Conservation (phyloP, 2,888 invertebrate species). For the Himalopsyche anomala region DNA sequence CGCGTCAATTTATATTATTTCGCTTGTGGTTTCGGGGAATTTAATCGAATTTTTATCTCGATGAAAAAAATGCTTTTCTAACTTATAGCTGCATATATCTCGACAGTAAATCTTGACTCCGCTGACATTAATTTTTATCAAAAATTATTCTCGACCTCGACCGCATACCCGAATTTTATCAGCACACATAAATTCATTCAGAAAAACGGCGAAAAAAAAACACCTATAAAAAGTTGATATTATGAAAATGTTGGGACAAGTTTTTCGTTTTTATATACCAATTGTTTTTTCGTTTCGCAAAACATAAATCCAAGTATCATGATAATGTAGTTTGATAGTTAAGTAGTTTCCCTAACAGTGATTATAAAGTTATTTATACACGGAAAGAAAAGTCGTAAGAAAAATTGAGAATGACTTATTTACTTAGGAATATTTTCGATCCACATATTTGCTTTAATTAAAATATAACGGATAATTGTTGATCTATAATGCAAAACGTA, state of each 20-base stretch:
- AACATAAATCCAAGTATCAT: no score
- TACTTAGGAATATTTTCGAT: no score
- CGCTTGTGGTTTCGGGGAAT: not conserved
- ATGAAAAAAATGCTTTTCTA: not conserved
- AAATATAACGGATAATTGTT: no score
- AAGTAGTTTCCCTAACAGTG: no score
- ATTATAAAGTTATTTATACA: no score
- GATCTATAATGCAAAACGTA: no score
- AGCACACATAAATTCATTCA: conserved; percentile 38
- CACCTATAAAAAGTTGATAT: conserved; percentile 11
- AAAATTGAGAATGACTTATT: no score
- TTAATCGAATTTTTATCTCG: conserved; percentile 40
- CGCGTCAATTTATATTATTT: conserved; percentile 3
- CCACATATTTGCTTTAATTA: no score
- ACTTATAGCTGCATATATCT: conserved; percentile 27
- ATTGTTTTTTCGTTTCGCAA: not conserved
- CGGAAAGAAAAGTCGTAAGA: no score
- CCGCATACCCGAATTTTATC: conserved; percentile 46
- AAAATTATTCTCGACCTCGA: conserved; percentile 27
- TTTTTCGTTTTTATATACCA: not conserved
- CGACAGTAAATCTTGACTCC: not conserved
- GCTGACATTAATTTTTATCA: conserved; percentile 41
- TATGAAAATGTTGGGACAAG: not conserved
- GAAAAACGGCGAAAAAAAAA: not conserved
- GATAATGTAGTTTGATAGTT: no score